A percentile compares a stretch with the other conserved stretches of the same genome.
phyloP scores from a whole-genome alignment of 2,888 invertebrate genomes.

The Drosophila maculinotata region DNA sequence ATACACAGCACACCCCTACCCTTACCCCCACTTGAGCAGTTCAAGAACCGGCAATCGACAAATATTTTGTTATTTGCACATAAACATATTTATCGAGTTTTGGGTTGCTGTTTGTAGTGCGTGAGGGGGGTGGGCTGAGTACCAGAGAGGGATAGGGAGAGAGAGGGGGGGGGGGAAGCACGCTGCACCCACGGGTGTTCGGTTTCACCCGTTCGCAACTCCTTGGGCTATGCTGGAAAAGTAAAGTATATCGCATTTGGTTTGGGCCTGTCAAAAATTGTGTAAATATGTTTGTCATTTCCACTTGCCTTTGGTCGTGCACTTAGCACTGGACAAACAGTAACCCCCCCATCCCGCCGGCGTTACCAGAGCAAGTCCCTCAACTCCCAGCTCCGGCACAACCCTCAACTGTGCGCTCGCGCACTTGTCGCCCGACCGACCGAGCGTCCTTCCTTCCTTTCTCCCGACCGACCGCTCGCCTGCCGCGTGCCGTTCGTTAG shows the following conservation, averaged over 20 bases:
- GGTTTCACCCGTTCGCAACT: conserved; percentile 76
- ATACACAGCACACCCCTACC: neutral
- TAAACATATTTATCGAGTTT: conserved; percentile 81
- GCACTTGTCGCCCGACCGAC: conserved; percentile 68
- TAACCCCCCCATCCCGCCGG: neutral
- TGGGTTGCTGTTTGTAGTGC: conserved; percentile 54
- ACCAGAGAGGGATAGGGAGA: conserved; percentile 7
- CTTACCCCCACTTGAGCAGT: neutral
- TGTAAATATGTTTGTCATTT: conserved; percentile 84
- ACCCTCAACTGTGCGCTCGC: conserved; percentile 35
- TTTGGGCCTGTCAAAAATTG: conserved; percentile 83
- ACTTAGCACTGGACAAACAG: conserved; percentile 73
- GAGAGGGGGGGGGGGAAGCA: conserved; percentile 16
- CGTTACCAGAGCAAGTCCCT: conserved; percentile 5
- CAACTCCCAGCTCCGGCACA: conserved; percentile 12
- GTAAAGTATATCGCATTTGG: conserved; percentile 43
- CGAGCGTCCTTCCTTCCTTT: neutral
- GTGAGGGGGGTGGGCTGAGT: neutral
- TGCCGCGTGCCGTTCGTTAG: conserved; percentile 78
- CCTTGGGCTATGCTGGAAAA: conserved; percentile 21
- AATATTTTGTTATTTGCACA: conserved; percentile 82
- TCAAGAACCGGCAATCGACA: conserved; percentile 80
- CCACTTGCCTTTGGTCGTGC: conserved; percentile 71
- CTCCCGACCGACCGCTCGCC: conserved; percentile 21
- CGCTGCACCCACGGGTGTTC: conserved; percentile 77